Evolutionary conservation across 2,797 vertebrate genomes (phyloP), one percentile per base, ranked within the genome.

Genomic region (Enteromius trimaculatus): DNA sequence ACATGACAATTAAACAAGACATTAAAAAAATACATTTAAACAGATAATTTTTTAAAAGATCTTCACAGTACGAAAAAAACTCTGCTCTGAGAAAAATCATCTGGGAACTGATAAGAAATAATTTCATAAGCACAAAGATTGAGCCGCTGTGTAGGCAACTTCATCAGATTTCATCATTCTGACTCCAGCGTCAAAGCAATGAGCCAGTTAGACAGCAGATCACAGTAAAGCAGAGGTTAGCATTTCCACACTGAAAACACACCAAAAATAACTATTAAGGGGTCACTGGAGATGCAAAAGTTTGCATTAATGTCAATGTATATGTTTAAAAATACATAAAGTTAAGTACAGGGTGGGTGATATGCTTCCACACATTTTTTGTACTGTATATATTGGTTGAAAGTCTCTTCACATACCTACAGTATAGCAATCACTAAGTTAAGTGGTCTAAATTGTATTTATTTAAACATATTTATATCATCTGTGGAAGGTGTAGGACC

Each of bases 81-180:
- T 11, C n/a, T 66, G 16, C 17, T 66, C 31, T 66, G 53, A 72
- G 53, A 47, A 53, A 68, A 65, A 1, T 23, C 31, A 82, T 64
- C 44, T 66, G n/a, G 34, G 17, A 58, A 11, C 34, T 58, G 64
- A 77, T 70, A 70, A 77, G 74, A 77, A 65, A 78, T 29, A 68
- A 37, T 83, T 83, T 83, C 58, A 68, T 68, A 83, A 83, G 81
- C 34, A 68, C 34, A 31, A 58, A 66, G 23, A 74, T 55, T 74
- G 23, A 64, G 53, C 0, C 9, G 31, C 77, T 65, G 58, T 42
- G 17, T 79, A 29, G 31, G 53, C 68, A 84, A n/a, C 77, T 65
- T 84, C 29, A 70, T 77, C 58, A 74, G 58, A 84, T 79, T 72
- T 79, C 76, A 80, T 65, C 23, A 64, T 47, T 62, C 60, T 74